These are phyloP conservation scores for Brachionus plicatilis DNA, from an alignment of 1,140 invertebrate genomes.

Conservation along the genomic window DNA sequence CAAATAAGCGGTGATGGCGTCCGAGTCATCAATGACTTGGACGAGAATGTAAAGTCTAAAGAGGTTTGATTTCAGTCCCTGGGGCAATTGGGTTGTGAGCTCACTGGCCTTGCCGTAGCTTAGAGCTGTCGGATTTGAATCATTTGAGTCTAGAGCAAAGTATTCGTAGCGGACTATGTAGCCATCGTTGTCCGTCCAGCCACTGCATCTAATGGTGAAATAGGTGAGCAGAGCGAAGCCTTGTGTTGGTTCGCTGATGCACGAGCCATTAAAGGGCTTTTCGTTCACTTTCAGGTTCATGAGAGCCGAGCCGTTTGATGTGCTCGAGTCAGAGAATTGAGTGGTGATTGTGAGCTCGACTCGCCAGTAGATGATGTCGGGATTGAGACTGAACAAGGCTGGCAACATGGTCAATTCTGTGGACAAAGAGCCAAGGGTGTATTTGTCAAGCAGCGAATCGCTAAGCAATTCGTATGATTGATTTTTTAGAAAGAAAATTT, in stretches of 20 bases:
- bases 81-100: background rate
- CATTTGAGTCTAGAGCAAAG: background rate
- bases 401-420: background rate
- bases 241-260: background rate
- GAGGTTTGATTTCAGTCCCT: background rate
- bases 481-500: background rate
- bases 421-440: background rate
- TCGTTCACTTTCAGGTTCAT: slow-evolving; percentile 17
- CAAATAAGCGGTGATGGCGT: background rate
- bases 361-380: background rate
- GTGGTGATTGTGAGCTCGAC: background rate
- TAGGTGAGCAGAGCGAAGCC: background rate
- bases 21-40: slow-evolving; percentile 14
- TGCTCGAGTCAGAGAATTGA: background rate
- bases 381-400: background rate
- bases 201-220: background rate
- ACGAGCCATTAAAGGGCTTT: background rate
- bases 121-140: background rate
- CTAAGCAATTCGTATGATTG: background rate
- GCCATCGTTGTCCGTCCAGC: slow-evolving; percentile 1
- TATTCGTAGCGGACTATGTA: slow-evolving; percentile 25
- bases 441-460: background rate
- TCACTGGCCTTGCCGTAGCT: background rate
- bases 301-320: background rate
- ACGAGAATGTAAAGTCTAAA: background rate